A percentile compares a stretch with the other conserved stretches of the same genome.
These are phyloP conservation scores for Stigmatopora argus DNA, from an alignment of 2,113 vertebrate genomes.

Conservation along the genomic window DNA sequence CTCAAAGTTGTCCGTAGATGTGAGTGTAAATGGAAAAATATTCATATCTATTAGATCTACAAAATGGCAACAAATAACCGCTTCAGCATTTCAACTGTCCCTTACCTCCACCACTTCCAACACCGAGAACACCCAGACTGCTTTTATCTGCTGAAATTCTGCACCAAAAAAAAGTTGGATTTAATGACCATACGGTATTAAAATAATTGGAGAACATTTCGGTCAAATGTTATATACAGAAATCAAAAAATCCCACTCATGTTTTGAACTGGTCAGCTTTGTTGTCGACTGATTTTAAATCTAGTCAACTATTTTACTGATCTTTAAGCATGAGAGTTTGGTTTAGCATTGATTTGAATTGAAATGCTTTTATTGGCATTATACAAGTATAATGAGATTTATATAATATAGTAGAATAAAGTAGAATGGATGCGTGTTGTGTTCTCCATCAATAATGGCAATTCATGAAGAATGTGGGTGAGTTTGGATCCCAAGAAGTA, in stretches of 20 bases:
- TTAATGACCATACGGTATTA: neutral
- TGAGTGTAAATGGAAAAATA: neutral
- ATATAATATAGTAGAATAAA: too few species aligned
- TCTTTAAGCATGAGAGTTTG: neutral
- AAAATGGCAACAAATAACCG: neutral
- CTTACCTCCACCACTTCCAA: slow-evolving; percentile 83
- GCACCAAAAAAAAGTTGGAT: slow-evolving; percentile 24
- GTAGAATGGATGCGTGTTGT: neutral
- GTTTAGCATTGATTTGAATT: too few species aligned
- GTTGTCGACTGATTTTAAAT: neutral
- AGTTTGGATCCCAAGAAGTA: too few species aligned
- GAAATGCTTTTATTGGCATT: too few species aligned
- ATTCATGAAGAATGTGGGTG: too few species aligned
- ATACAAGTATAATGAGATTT: too few species aligned
- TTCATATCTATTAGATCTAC: neutral
- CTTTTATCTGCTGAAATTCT: slow-evolving; percentile 73
- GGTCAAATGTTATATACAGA: too few species aligned
- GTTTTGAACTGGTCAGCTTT: too few species aligned
- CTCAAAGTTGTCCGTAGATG: too few species aligned
- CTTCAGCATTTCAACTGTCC: slow-evolving; percentile 2
- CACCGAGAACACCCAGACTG: slow-evolving; percentile 76
- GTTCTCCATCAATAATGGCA: too few species aligned
- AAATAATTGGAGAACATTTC: neutral
- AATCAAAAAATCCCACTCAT: too few species aligned
- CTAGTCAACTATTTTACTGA: neutral